Conservation (phyloP, 1,140 invertebrate genomes). For the Leguminivora glycinivorella region DNA sequence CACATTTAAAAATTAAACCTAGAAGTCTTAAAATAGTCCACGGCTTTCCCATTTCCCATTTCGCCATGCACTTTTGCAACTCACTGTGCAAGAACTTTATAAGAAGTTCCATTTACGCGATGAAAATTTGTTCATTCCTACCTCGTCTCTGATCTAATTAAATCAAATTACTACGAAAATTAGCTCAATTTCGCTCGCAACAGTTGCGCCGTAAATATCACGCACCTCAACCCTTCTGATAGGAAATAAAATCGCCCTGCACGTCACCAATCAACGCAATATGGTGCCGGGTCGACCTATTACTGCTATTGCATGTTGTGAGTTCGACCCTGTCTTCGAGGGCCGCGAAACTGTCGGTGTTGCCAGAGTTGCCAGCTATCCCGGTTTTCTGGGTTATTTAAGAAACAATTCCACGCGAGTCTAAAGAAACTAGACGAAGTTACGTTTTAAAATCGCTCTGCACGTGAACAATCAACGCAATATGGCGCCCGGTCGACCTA, state of each 20-base stretch:
- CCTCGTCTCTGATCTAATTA: conserved; percentile 2
- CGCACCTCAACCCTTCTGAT: conserved; percentile 72
- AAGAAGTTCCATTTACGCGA: too few relatives aligned
- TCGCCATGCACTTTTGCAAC: too few relatives aligned
- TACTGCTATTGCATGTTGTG: conserved; percentile 60
- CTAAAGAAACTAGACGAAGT: too few relatives aligned
- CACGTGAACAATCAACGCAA: too few relatives aligned
- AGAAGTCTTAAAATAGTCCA: too few relatives aligned
- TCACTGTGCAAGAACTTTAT: too few relatives aligned
- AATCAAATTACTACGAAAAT: conserved; percentile 29
- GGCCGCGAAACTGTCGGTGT: conserved; percentile 33
- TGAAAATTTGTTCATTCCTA: too few relatives aligned
- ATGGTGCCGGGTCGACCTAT: conserved; percentile 68
- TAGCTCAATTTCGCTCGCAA: conserved; percentile 42
- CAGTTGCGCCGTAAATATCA: conserved; percentile 53
- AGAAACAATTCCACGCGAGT: too few relatives aligned
- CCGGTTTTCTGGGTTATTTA: neutral
- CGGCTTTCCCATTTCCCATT: too few relatives aligned
- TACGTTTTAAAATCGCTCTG: too few relatives aligned
- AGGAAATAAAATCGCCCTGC: conserved; percentile 64
- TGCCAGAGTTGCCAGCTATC: conserved; percentile 21
- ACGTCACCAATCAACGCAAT: conserved; percentile 68
- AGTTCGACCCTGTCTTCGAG: conserved; percentile 47
- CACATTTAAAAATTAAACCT: too few relatives aligned
- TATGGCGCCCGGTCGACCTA: too few relatives aligned